Conservation (phyloP, 2,797 vertebrate genomes). For the Tragopan temminckii region DNA sequence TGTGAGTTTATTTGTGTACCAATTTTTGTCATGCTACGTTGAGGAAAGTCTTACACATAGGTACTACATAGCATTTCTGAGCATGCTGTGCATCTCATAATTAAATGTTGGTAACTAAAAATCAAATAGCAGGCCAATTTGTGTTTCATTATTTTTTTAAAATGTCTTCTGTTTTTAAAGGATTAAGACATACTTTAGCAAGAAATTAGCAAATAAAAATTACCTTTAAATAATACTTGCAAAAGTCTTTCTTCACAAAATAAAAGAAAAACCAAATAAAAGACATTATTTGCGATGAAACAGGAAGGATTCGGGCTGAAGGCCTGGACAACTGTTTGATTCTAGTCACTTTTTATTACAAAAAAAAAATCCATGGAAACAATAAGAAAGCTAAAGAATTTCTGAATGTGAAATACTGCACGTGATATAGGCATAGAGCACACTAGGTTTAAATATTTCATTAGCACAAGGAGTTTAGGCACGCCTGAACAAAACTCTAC, state of each 20-base stretch:
- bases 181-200: neutral
- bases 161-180: neutral
- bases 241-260: neutral
- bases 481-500: neutral
- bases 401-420: neutral
- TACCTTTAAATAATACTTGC: neutral
- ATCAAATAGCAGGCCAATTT: neutral
- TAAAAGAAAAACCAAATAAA: neutral
- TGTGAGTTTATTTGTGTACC: neutral
- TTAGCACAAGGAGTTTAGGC: neutral
- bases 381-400: neutral
- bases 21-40: neutral
- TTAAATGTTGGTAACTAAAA: neutral
- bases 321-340: neutral
- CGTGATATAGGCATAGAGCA: neutral
- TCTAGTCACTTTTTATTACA: neutral
- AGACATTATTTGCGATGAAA: neutral
- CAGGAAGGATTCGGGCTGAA: neutral
- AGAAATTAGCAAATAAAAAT: neutral
- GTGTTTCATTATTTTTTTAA: neutral
- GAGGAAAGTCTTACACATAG: neutral
- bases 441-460: neutral
- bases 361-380: neutral
- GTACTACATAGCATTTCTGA: neutral
- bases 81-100: neutral